Evolutionary conservation across 2,797 vertebrate species (phyloP), one percentile per base, ranked within the genome.

Genomic region (Periophthalmus magnuspinnatus): DNA sequence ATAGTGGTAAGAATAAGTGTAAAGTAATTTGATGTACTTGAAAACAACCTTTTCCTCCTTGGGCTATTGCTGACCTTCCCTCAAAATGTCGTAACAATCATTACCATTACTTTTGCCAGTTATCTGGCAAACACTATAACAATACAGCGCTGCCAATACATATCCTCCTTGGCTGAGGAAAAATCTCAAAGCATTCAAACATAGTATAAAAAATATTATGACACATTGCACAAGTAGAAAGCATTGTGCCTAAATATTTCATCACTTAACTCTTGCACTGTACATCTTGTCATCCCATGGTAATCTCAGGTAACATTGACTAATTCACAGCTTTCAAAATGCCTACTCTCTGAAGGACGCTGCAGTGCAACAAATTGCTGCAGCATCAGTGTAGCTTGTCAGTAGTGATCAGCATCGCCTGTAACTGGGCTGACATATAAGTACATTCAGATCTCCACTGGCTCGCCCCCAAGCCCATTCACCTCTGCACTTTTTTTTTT

Each of bases 361-460:
- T 80, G 82, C 74, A 76, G 72, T 59, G 79, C 80, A 77, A 84
- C 78, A 81, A 81, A 83, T 70, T 80, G 83, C 86, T 82, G 79
- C 88, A 81, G 85, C 88, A 71, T 81, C 83, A 78, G 85, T 88
- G 84, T 76, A 82, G 83, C 84, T 82, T 91, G 91, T 90, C 90
- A 91, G 81, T 69, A 76, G 83, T 69, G 80, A 91, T 92, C 88
- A 90, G 79, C 47, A 63, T 91, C 77, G 71, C 70, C 81, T 7
- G 68, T 78, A 78, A 77, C 79, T 72, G 76, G 63, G 2, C 79
- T 83, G 85, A 90, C 88, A 86, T 81, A 85, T 74, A 77, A 79
- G 76, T 81, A 80, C 90, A 85, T 90, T 82, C 80, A 82, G 83
- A 81, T 82, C 82, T 89, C 84, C 78, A 75, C 72, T 78, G 79